Base-by-base conservation (phyloP, 2,888 invertebrate species). In the Hydrotaea diabolus region DNA sequence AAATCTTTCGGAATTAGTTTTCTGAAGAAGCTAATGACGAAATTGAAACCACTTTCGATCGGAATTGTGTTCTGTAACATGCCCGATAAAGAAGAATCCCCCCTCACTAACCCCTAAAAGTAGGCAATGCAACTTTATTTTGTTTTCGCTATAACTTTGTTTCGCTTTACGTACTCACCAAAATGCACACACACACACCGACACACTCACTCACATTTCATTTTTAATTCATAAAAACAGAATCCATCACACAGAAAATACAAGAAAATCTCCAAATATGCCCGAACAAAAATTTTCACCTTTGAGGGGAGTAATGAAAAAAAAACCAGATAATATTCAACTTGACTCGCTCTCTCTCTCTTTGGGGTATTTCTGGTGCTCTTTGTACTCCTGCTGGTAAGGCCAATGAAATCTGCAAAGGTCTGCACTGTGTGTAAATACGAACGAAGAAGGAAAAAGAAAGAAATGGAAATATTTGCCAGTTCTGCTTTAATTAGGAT, bases 321-420 rank as follows among this genome's bases (percentile, higher is more conserved):
- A n/a, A n/a, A 31, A 31, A 2, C 31, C 2, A 31, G 7, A 31
- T 4, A 36, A 21, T 21, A 43, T 43, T 39, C 19, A 39, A 66
- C 17, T 43, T 36, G 4, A 39, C 5, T 19, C 59, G 71, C 83
- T 73, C 59, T 46, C 80, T 69, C 74, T 73, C 74, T 80, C 77
- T 83, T 77, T 75, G 72, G 64, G 43, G 71, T 11, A 57, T 49
- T 78, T 31, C 55, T 64, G 71, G 31, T 49, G 15, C 23, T 76
- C 31, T 26, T 62, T 62, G 21, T 36, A 31, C 53, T 66, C 39
- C 53, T 39, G 3, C 9, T 39, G 39, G 9, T 39, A 11, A 8
- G 39, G 9, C 21, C 43, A 23, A 59, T 36, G 46, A 2, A 57
- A 39, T 64, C 43, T 77, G 36, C 9, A 74, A 57, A 59, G 15